A percentile compares a stretch with the other conserved stretches of the same genome.
phyloP scores from a whole-genome alignment of 2,888 invertebrate species.

The Vanessa cardui region DNA sequence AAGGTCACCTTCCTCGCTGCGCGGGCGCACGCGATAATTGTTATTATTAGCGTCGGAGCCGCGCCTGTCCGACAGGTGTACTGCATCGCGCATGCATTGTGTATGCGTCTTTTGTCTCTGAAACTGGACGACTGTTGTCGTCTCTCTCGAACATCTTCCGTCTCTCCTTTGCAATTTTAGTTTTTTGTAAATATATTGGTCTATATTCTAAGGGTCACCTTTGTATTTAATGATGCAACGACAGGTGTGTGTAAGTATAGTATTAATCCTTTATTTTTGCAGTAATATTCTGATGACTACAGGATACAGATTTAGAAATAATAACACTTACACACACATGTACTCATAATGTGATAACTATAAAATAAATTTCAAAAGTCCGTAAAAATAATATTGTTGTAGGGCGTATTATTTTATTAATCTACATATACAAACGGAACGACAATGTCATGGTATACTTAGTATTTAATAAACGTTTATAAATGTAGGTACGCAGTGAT shows the following conservation, averaged over 20 bases:
- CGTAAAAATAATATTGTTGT: not conserved
- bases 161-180: not conserved
- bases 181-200: conserved; percentile 8
- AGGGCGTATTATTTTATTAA: no score
- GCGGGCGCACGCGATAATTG: conserved; percentile 55
- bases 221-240: conserved; percentile 10
- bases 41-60: conserved; percentile 60
- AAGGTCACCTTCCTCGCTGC: conserved; percentile 51
- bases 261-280: conserved; percentile 5
- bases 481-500: no score
- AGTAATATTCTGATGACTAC: not conserved
- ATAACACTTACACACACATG: not conserved
- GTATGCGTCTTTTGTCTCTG: conserved; percentile 18
- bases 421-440: no score
- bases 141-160: not conserved
- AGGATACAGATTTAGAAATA: not conserved
- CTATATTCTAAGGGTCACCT: conserved; percentile 13
- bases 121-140: not conserved
- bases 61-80: conserved; percentile 52
- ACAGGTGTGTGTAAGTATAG: conserved; percentile 12
- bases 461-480: no score
- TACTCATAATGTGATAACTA: not conserved
- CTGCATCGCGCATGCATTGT: conserved; percentile 23
- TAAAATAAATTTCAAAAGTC: not conserved
- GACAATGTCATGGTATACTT: no score